Evolutionary conservation across 2,888 invertebrate genomes (phyloP), one percentile per base, ranked within the genome.

Genomic region (Bellardia bayeri): DNA sequence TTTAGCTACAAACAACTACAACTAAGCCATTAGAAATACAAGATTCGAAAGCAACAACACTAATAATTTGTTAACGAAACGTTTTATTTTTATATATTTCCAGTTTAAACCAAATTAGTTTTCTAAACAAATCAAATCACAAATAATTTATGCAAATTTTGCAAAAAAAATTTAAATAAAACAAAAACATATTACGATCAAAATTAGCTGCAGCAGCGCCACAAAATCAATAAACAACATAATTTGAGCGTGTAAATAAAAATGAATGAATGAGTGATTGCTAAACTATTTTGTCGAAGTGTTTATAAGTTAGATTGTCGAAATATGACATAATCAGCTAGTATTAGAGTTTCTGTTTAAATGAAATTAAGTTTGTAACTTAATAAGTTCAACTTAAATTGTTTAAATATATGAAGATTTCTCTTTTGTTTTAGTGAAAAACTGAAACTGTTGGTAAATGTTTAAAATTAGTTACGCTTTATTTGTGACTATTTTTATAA

Each of bases 301-400:
- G 45, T 45, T 45, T 45, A 45, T 56, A 11, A 33, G n/a, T 61
- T 14, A 58, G 16, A 68, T 49, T 49, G 68, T 58, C n/a, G 42
- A 74, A 40, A 11, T 74, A 79, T 84, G 74, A 84, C 84, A 80
- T 84, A 79, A 84, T 84, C 71, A 40, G 64, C 37, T 83, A 5
- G 16, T 54, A 71, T 33, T 56, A 30, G 68, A 37, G 66, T n/a
- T 63, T 63, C n/a, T 79, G 64, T 64, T 13, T 45, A 45, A 16
- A 5, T 40, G 16, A 23, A 56, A n/a, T n/a, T n/a, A n/a, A n/a
- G n/a, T 56, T 56, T 51, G 14, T 2, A 51, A 51, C 14, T 51
- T n/a, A 51, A 14, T 14, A 71, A 71, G 54, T 37, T 37, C 4
- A 37, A 37, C 13, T 37, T 0, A 69, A 13, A 33, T 69, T 33